A percentile compares a stretch with the other conserved stretches of the same genome.
Evolutionary conservation across 2,113 vertebrate genomes (phyloP).

Genomic region (Trochalopteron elliotii): DNA sequence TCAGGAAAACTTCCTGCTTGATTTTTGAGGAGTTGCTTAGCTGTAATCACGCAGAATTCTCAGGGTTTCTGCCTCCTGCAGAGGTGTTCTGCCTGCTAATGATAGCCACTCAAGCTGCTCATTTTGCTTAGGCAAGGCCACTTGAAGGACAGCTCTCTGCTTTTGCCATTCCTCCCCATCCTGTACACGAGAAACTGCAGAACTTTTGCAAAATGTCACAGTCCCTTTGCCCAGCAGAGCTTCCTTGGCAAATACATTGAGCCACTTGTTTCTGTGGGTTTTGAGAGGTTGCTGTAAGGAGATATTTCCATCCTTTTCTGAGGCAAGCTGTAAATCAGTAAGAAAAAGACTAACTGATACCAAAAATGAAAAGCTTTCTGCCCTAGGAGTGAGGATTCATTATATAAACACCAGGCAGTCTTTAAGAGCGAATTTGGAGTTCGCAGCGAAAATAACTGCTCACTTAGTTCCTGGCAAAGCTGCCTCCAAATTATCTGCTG

Average conservation of each 20-base stretch:
- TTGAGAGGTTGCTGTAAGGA: not conserved
- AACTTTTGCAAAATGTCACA: not conserved
- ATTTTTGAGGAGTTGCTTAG: not conserved
- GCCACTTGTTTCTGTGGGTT: not conserved
- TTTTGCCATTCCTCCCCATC: not conserved
- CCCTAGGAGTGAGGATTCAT: not conserved
- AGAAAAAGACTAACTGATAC: not conserved
- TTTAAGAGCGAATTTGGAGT: not conserved
- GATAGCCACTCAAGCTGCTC: conserved; percentile 4
- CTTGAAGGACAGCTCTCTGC: not conserved
- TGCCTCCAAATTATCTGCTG: not conserved
- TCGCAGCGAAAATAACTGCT: not conserved
- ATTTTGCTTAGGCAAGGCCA: not conserved
- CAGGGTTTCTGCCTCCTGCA: conserved; percentile 31
- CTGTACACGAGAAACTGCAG: not conserved
- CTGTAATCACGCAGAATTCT: not conserved
- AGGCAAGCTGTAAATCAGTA: not conserved
- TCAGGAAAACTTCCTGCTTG: conserved; percentile 38
- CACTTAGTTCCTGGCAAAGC: not conserved
- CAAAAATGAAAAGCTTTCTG: not conserved
- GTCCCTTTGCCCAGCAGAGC: not conserved
- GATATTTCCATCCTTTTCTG: not conserved
- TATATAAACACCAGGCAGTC: not conserved
- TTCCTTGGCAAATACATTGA: not conserved
- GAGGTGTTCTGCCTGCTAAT: conserved; percentile 43